A percentile compares a stretch with the other conserved stretches of the same genome.
Evolutionary conservation across 2,888 invertebrate species (phyloP).

Genomic region (Rhagonycha lutea): DNA sequence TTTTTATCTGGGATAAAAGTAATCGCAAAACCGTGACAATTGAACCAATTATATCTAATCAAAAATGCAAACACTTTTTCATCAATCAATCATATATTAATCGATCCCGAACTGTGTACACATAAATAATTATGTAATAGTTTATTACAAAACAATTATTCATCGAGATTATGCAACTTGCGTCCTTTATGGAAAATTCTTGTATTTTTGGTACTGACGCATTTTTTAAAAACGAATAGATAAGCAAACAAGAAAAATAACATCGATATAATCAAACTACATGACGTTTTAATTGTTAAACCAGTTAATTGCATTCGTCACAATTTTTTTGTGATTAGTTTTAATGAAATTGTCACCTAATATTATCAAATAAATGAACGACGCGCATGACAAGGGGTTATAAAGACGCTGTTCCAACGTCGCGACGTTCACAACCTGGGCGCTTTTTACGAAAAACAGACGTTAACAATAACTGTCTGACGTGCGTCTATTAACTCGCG

Average conservation of each 20-base stretch:
- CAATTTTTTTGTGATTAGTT: constrained; percentile 9
- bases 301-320: not conserved
- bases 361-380: constrained; percentile 29
- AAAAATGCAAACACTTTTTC: not conserved
- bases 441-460: constrained; percentile 32
- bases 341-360: constrained; percentile 29
- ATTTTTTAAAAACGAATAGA: not conserved
- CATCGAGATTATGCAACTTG: not conserved
- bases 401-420: constrained; percentile 37
- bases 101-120: not conserved
- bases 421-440: constrained; percentile 37
- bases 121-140: not conserved
- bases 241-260: not conserved
- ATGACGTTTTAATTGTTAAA: not conserved
- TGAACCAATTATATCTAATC: not conserved
- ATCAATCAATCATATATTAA: not conserved
- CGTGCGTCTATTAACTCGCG: constrained; percentile 19
- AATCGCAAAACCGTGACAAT: not conserved
- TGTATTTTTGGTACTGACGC: not conserved
- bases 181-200: not conserved
- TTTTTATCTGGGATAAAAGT: not conserved
- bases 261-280: not conserved
- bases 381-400: constrained; percentile 37
- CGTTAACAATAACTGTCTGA: constrained; percentile 18
- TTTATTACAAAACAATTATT: not conserved